Evolutionary conservation across 2,797 vertebrate species (phyloP).

Genomic region (Sphaeramia orbicularis): DNA sequence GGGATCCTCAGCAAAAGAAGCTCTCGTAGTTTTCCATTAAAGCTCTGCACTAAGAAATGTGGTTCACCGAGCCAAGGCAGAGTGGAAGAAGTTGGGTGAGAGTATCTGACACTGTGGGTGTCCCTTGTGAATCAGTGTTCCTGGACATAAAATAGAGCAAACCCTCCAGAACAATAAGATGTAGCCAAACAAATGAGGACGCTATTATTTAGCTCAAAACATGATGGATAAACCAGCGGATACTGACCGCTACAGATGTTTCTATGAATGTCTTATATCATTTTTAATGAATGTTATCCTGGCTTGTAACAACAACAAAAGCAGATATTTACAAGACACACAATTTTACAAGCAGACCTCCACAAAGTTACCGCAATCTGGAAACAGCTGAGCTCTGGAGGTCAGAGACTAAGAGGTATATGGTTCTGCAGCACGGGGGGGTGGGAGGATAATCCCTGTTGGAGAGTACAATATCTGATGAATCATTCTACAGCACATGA

Average conservation of each 20-base stretch:
- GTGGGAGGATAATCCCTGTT: slow-evolving; percentile 39
- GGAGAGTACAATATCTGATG: slow-evolving; percentile 65
- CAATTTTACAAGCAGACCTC: neutral
- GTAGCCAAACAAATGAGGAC: neutral
- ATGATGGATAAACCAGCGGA: neutral
- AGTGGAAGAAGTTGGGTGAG: slow-evolving; percentile 12
- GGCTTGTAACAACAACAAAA: slow-evolving; percentile 10
- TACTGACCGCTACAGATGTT: neutral
- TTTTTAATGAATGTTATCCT: neutral
- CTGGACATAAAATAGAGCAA: neutral
- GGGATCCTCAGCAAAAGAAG: slow-evolving; percentile 30
- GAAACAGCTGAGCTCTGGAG: slow-evolving; percentile 21
- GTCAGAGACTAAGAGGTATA: slow-evolving; percentile 35
- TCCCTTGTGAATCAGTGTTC: slow-evolving; percentile 28
- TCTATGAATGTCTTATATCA: neutral
- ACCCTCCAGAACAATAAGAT: slow-evolving; percentile 8
- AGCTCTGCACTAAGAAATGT: slow-evolving; percentile 14
- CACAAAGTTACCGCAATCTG: slow-evolving; percentile 29
- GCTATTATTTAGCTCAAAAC: neutral
- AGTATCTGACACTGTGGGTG: slow-evolving; percentile 21
- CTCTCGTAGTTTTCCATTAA: slow-evolving; percentile 44
- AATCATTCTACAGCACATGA: slow-evolving; percentile 62
- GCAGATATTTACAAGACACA: slow-evolving; percentile 8
- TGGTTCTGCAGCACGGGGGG: slow-evolving; percentile 23
- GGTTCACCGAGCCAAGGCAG: neutral